Base-by-base conservation (phyloP, 2,797 vertebrate genomes). In the Pogoniulus pusillus region DNA sequence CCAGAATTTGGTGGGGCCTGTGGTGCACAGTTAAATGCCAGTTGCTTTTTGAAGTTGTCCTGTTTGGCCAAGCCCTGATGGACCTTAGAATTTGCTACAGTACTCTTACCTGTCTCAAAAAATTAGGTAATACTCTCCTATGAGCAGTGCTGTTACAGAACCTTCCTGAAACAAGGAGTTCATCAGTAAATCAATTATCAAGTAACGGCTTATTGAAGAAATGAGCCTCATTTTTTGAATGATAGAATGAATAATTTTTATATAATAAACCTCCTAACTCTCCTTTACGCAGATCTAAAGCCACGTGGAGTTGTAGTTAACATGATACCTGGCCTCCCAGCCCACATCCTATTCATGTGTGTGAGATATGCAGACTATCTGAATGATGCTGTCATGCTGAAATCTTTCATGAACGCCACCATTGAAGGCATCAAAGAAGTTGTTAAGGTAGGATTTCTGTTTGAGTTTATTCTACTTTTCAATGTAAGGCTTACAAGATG, bases 291-390 rank as follows among this genome's bases (percentile, higher is more conserved):
- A 99, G 99, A 99, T 78, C 93, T 99, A 93, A 99, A 98, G 90
- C 99, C 99, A 24, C 98, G 98, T 23, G 99, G 99, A 6, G 99
- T 99, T 95, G 99, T 98, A 59, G 98, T 99, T n/a, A 99, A 98
- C 86, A 98, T 99, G 98, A 98, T 99, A 35, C 99, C 99, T 1
- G 98, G 97, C 57, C 97, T 99, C 78, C 98, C 98, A 1, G 98
- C 99, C 37, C 98, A 98, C 96, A 97, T 99, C 96, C 97, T 99
- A 6, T 99, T 99, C 97, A 99, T 99, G 99, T 99, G 99, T 53
- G 93, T 99, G 59, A 98, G 99, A 43, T 98, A 99, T 1, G 98
- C 98, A 2, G 99, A 99, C 96, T 99, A 99, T 85, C 97, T 98
- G 53, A 99, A 98, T 3, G 98, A 99, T 3, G 98, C 98, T 51